phyloP scores from a whole-genome alignment of 2,888 invertebrate genomes.

The Ypsolopha scabrella region DNA sequence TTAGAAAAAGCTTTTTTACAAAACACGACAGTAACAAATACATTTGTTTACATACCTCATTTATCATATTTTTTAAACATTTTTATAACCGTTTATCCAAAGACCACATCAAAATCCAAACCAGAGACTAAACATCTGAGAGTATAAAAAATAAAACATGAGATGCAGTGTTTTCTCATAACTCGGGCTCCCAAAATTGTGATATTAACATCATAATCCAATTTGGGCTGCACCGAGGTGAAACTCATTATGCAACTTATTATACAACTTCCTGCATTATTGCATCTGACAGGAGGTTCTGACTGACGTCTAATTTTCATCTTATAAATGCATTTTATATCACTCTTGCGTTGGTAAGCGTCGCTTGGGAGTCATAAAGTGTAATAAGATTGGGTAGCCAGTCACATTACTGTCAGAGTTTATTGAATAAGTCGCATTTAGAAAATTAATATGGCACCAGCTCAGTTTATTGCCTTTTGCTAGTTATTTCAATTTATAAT shows the following conservation, averaged over 20 bases:
- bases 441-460: slow-evolving; percentile 5
- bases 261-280: slow-evolving; percentile 57
- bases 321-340: slow-evolving; percentile 47
- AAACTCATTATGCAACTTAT: slow-evolving; percentile 63
- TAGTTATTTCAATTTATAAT: too few species aligned
- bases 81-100: too few species aligned
- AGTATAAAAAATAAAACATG: too few species aligned
- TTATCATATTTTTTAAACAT: too few species aligned
- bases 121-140: too few species aligned
- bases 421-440: slow-evolving; percentile 31
- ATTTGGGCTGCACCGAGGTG: slow-evolving; percentile 53
- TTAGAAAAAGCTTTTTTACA: too few species aligned
- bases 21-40: too few species aligned
- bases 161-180: too few species aligned
- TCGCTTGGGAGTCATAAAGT: slow-evolving; percentile 23
- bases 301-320: slow-evolving; percentile 22
- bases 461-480: too few species aligned
- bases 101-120: too few species aligned
- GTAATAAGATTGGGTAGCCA: slow-evolving; percentile 36
- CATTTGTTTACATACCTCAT: too few species aligned
- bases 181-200: slow-evolving; percentile 32
- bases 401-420: slow-evolving; percentile 39
- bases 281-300: slow-evolving; percentile 50
- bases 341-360: slow-evolving; percentile 26
- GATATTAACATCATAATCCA: slow-evolving; percentile 67